A percentile compares a stretch with the other conserved stretches of the same genome.
Evolutionary conservation across 1,140 invertebrate species (phyloP).

Genomic region (Drosophila guanche): DNA sequence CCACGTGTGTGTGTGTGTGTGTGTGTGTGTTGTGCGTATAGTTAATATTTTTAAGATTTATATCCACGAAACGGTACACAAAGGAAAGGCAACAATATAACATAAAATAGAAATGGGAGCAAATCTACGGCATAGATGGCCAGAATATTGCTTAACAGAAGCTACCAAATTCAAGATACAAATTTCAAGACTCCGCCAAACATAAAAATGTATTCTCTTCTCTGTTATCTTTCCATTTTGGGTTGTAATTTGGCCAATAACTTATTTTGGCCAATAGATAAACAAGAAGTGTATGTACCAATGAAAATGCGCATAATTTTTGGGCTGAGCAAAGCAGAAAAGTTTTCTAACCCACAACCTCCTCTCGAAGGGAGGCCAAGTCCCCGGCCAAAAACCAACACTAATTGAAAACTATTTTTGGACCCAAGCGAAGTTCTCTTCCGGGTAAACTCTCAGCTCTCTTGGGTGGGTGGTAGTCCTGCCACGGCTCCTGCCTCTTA

Average conservation of each 20-base stretch:
- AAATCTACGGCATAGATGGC: conserved; percentile 20
- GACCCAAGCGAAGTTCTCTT: conserved; percentile 18
- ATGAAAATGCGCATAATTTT: conserved; percentile 80
- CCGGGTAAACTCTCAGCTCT: conserved; percentile 16
- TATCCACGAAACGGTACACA: conserved; percentile 65
- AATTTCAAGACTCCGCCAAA: conserved; percentile 23
- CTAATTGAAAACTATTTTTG: conserved; percentile 81
- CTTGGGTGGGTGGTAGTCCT: conserved; percentile 5
- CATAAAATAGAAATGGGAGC: conserved; percentile 57
- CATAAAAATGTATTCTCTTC: conserved; percentile 29
- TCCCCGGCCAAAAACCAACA: conserved; percentile 28
- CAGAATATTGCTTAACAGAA: conserved; percentile 51
- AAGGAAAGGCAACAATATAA: conserved; percentile 65
- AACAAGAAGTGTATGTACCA: conserved; percentile 52
- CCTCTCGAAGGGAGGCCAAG: conserved; percentile 12
- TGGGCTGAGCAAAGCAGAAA: conserved; percentile 53
- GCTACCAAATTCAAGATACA: conserved; percentile 28
- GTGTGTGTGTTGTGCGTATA: conserved; percentile 71
- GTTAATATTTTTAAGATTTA: conserved; percentile 81
- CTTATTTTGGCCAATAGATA: conserved; percentile 47
- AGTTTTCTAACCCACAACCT: conserved; percentile 42
- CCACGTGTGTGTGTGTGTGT: background rate
- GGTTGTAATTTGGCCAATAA: conserved; percentile 63
- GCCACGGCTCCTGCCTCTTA: conserved; percentile 12
- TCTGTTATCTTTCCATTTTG: background rate